Base-by-base conservation (phyloP, 1,140 invertebrate species). In the Subanguina moxae region DNA sequence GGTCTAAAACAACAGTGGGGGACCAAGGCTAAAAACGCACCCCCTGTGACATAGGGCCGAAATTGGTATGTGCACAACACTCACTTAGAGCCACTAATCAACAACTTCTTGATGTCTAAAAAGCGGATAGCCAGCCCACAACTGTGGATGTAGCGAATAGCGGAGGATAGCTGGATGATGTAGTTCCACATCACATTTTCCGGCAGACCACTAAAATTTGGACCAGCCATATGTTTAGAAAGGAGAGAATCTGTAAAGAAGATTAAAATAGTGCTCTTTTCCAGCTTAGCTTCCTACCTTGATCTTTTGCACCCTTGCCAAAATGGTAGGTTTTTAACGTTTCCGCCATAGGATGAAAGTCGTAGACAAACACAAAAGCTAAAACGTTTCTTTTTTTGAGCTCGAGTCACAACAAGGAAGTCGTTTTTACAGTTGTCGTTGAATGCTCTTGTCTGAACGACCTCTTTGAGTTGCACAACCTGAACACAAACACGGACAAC, bases 331-430 rank as follows among this genome's bases (percentile, higher is more conserved):
- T 69, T 23, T 17, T 17, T 19, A 70, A 9, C 1, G 68, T 25
- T 63, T 70, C 65, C 19, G 65, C 68, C 68, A 70, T 27, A 19
- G 68, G 69, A n/a, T 70, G 52, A 43, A 70, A 70, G 19, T 70
- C 68, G 42, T 70, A 70, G 13, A 70, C 57, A 28, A 70, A 70
- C 17, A 70, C 19, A 19, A 32, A 27, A 17, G 68, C 68, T 70
- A 71, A 70, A 62, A 13, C 48, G 9, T 21, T 27, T 27, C 1
- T 43, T 56, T 46, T 17, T 57, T 19, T 65, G 28, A 13, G 46
- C 13, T 58, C 13, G 7, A 27, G n/a, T 30, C n/a, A 66, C 21
- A 68, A 13, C 9, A 67, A 9, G 1, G 1, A 1, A 11, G 46
- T 32, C 1, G 17, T 48, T 46, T 13, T 46, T 64, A 64, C 62